Percentiles rank a stretch among this genome's conserved stretches.
phyloP scores from a whole-genome alignment of 2,888 invertebrate species.

The Candidula unifasciata region DNA sequence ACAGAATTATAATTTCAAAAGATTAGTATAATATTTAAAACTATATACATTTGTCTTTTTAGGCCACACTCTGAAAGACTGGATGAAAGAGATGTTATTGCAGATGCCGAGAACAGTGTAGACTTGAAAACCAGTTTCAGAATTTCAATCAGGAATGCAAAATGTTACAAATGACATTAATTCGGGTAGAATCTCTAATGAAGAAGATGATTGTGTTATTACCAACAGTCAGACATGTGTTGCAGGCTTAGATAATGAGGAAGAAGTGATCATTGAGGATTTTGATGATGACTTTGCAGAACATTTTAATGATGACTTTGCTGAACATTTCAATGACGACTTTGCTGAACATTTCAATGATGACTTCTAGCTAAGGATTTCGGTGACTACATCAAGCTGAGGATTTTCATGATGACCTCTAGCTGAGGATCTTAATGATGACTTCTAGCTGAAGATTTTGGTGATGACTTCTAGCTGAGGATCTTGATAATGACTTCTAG shows the following conservation, averaged over 20 bases:
- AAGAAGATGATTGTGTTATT: slow-evolving; percentile 56
- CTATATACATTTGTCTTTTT: slow-evolving; percentile 45
- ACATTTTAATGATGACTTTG: too few relatives aligned
- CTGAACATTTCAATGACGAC: too few relatives aligned
- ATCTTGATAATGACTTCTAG: too few relatives aligned
- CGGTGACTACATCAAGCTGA: too few relatives aligned
- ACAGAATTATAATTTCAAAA: neutral
- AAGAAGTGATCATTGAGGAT: slow-evolving; percentile 68
- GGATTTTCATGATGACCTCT: too few relatives aligned
- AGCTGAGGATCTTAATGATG: too few relatives aligned
- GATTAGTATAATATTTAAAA: neutral
- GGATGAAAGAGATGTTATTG: slow-evolving; percentile 59
- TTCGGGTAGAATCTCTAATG: slow-evolving; percentile 47
- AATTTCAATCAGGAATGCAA: neutral
- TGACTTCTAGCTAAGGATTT: too few relatives aligned
- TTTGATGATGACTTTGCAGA: slow-evolving; percentile 59
- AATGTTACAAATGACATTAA: slow-evolving; percentile 57
- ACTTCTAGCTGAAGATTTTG: too few relatives aligned
- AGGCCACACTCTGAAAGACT: slow-evolving; percentile 62
- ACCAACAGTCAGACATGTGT: slow-evolving; percentile 67
- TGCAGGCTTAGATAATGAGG: slow-evolving; percentile 60
- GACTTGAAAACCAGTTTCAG: neutral
- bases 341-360: too few relatives aligned
- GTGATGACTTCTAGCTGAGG: too few relatives aligned
- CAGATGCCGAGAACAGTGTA: slow-evolving; percentile 18